phyloP scores from a whole-genome alignment of 2,888 invertebrate species.

The Phyllotreta cruciferae region DNA sequence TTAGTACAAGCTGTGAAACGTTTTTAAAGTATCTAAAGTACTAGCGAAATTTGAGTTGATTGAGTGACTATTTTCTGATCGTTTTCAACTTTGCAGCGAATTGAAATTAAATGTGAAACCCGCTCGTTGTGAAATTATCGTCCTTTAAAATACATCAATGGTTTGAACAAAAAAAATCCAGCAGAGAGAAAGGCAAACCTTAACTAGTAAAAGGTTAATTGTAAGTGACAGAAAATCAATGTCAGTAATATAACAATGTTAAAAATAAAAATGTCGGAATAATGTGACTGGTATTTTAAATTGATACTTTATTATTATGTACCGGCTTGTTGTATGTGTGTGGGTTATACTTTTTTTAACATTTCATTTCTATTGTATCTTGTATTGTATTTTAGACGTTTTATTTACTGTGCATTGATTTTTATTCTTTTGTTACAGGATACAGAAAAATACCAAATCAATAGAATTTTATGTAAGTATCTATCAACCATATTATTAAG shows the following conservation, averaged over 20 bases:
- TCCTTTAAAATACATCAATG: neutral
- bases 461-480: too few relatives aligned
- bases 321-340: neutral
- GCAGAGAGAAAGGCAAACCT: conserved; percentile 16
- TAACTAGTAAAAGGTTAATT: conserved; percentile 26
- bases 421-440: neutral
- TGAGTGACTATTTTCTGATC: too few relatives aligned
- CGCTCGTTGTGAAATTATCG: neutral
- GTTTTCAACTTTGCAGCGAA: too few relatives aligned
- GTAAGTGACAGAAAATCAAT: conserved; percentile 33
- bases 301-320: conserved; percentile 5
- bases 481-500: too few relatives aligned
- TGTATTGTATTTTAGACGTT: neutral
- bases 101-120: neutral
- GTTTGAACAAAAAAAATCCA: neutral
- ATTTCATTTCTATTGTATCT: conserved; percentile 4
- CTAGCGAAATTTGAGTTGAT: too few relatives aligned
- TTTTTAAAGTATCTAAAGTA: too few relatives aligned
- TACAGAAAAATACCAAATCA: too few relatives aligned
- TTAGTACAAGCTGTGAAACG: too few relatives aligned
- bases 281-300: conserved; percentile 7
- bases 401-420: neutral
- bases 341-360: neutral
- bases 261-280: conserved; percentile 21
- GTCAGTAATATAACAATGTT: conserved; percentile 24